Base-by-base conservation (phyloP, 2,888 invertebrate genomes). In the Tetheella fluctuosa region DNA sequence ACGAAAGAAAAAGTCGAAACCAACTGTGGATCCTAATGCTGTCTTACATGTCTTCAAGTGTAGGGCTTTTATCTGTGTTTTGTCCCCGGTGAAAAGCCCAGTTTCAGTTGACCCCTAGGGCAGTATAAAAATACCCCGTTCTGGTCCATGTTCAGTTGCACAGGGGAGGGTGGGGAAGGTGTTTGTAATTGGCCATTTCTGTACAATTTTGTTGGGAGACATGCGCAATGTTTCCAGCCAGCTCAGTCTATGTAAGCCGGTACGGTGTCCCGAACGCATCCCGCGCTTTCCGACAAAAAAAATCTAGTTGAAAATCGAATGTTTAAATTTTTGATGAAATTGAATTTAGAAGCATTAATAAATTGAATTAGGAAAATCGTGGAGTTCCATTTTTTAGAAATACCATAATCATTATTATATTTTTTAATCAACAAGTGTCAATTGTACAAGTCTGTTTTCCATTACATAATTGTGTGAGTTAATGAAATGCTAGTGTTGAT, bases 1-100 rank as follows among this genome's bases (percentile, higher is more conserved):
- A 15, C 6, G 10, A 20, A 48, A 64, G 67, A 67, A 65, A 68
- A 76, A 76, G 77, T 71, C 72, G 71, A 74, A 87, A 90, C 90
- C 91, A 90, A 89, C 90, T 91, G 90, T 91, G 85, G 91, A 81
- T 85, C 87, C 86, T 60, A 60, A 64, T 79, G 76, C 75, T 74
- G 77, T 73, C 68, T 65, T 70, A 73, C 62, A 70, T 69, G 63
- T 65, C 8, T 20, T 69, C 65, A 69, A 70, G 69, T 74, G 69
- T 69, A 69, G 58, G 64, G 56, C 59, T 59, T 59, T 67, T 68
- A 70, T 69, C 69, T 75, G 74, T 76, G 77, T 70, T 81, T 71
- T 74, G 71, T 76, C 69, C 63, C 69, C 64, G 62, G 65, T 60
- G 48, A 2, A 48, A 58, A 56, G 64, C 62, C 88, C 85, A 84